Evolutionary conservation across 2,113 vertebrate species (phyloP).

Genomic region (Heterochromis multidens): DNA sequence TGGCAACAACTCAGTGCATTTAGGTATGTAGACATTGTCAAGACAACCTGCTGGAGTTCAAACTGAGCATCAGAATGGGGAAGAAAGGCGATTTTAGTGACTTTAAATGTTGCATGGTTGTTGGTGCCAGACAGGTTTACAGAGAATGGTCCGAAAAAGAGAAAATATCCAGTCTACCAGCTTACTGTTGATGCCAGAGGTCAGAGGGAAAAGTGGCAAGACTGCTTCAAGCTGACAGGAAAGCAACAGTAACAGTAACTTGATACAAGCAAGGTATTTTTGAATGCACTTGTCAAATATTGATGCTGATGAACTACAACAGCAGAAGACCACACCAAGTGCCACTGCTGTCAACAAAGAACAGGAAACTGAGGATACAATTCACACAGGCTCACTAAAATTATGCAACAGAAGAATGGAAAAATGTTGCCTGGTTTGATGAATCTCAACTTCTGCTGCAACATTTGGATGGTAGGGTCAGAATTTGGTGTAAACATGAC

Average conservation of each 20-base stretch:
- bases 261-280: not conserved
- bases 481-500: not conserved
- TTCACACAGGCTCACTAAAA: not conserved
- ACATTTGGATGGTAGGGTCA: not conserved
- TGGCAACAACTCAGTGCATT: not conserved
- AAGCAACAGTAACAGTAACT: not conserved
- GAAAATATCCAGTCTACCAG: rapidly evolving
- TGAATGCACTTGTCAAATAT: not conserved
- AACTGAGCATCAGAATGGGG: not conserved
- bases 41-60: not conserved
- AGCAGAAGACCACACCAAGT: not conserved
- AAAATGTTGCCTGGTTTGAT: not conserved
- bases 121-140: rapidly evolving
- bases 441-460: not conserved
- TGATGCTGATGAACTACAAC: not conserved
- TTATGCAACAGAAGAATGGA: not conserved
- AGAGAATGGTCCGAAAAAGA: not conserved
- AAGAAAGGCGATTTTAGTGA: not conserved
- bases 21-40: no score
- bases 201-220: not conserved
- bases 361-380: not conserved
- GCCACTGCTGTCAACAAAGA: not conserved
- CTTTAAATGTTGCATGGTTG: not conserved
- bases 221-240: not conserved
- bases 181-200: not conserved